Conservation (phyloP, 2,888 invertebrate genomes). For the Eurytoma adleriae region DNA sequence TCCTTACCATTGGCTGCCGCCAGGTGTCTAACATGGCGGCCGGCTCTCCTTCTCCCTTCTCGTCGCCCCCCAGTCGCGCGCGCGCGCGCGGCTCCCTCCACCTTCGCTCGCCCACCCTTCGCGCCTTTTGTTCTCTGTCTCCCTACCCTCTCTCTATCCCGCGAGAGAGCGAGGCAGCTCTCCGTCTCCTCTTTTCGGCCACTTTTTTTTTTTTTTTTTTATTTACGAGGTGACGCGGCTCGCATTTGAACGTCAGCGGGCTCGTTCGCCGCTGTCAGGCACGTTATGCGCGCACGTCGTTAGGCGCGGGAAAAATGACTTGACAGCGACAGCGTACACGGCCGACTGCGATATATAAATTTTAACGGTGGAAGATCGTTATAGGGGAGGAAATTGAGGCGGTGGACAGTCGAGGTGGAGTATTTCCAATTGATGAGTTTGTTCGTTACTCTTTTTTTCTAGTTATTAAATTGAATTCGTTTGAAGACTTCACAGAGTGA, state of each 20-base stretch:
- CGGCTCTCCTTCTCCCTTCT: conserved; percentile 32
- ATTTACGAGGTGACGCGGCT: not conserved
- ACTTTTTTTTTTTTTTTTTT: not conserved
- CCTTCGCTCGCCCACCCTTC: conserved; percentile 9
- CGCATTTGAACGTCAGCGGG: conserved; percentile 14
- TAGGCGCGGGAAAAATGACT: too few species aligned
- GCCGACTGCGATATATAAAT: too few species aligned
- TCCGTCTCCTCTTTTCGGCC: not conserved
- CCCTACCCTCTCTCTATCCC: not conserved
- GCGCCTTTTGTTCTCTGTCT: conserved; percentile 1
- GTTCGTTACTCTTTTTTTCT: too few species aligned
- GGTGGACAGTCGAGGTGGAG: too few species aligned
- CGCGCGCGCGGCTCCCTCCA: not conserved
- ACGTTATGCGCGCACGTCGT: not conserved
- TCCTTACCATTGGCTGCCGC: conserved; percentile 70
- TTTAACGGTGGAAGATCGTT: too few species aligned
- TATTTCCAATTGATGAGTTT: too few species aligned
- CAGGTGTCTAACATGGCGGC: conserved; percentile 71
- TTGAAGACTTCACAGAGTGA: too few species aligned
- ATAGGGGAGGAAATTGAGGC: too few species aligned
- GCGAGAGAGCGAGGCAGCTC: not conserved
- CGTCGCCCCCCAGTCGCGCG: conserved; percentile 12
- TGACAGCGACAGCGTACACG: too few species aligned
- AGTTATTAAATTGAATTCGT: too few species aligned
- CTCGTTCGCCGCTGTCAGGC: not conserved